These are phyloP conservation scores for Crotalus viridis DNA, from an alignment of 2,113 vertebrate species.

Conservation along the genomic window DNA sequence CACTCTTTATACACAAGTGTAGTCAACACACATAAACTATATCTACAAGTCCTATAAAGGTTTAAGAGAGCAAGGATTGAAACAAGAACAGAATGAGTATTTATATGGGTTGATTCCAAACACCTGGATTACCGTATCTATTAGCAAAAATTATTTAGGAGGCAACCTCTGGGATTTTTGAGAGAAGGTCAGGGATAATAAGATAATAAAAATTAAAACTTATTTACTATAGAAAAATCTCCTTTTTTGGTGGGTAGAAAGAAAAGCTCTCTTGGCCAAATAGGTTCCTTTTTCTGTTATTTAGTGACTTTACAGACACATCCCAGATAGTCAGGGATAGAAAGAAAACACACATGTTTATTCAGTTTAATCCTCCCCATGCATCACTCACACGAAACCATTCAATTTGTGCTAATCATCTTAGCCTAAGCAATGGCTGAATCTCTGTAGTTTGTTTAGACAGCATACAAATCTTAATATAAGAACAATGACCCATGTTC, in stretches of 20 bases:
- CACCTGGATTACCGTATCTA: slow-evolving; percentile 23
- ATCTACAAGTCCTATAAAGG: slow-evolving; percentile 28
- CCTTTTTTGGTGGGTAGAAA: neutral
- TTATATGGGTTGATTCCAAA: slow-evolving; percentile 7
- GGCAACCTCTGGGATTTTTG: neutral
- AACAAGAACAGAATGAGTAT: slow-evolving; percentile 8
- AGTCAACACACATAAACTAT: neutral
- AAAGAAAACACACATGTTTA: neutral
- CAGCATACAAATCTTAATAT: neutral
- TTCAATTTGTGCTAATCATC: neutral
- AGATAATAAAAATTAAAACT: neutral
- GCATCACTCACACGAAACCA: neutral
- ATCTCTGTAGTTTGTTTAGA: neutral
- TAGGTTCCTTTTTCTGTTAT: neutral
- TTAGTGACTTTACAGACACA: neutral
- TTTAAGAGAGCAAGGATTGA: slow-evolving; percentile 5
- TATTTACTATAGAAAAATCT: neutral
- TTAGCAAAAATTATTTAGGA: slow-evolving; percentile 18
- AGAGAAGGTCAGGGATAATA: neutral
- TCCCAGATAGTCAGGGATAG: neutral
- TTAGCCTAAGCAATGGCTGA: neutral
- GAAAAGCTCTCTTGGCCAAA: neutral
- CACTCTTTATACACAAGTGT: neutral
- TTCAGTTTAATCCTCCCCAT: neutral
- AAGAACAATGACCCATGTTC: neutral